These are phyloP conservation scores for Bombylius discolor DNA, from an alignment of 2,888 invertebrate species.

Conservation along the genomic window DNA sequence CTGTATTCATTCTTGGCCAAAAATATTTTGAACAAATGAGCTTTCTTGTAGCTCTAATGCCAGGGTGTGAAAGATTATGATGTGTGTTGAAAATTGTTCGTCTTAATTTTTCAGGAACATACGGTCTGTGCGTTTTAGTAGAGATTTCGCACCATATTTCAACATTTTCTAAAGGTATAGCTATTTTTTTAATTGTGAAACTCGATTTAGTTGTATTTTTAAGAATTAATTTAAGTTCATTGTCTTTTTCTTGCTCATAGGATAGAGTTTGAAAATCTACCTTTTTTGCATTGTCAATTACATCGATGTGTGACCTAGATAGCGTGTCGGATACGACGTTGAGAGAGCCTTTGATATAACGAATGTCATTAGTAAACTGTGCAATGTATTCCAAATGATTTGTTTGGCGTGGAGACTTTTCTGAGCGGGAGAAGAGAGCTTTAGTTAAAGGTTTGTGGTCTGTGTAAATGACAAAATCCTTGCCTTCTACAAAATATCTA, in stretches of 20 bases:
- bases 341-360: neutral
- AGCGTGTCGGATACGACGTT: neutral
- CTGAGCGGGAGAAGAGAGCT: neutral
- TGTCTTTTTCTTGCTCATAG: neutral
- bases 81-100: neutral
- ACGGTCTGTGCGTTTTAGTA: neutral
- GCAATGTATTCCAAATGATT: neutral
- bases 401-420: neutral
- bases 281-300: neutral
- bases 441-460: conserved; percentile 2
- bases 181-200: neutral
- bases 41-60: too few species aligned
- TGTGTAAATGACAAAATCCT: neutral
- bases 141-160: neutral
- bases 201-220: too few species aligned
- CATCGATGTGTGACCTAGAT: neutral
- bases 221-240: neutral
- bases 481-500: neutral
- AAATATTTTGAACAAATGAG: too few species aligned
- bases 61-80: neutral
- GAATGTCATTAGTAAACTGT: neutral
- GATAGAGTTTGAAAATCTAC: neutral
- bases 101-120: neutral
- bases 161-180: neutral
- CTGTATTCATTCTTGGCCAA: too few species aligned